Evolutionary conservation across 1,140 invertebrate species (phyloP), one percentile per base, ranked within the genome.

Genomic region (Caenorhabditis latens): DNA sequence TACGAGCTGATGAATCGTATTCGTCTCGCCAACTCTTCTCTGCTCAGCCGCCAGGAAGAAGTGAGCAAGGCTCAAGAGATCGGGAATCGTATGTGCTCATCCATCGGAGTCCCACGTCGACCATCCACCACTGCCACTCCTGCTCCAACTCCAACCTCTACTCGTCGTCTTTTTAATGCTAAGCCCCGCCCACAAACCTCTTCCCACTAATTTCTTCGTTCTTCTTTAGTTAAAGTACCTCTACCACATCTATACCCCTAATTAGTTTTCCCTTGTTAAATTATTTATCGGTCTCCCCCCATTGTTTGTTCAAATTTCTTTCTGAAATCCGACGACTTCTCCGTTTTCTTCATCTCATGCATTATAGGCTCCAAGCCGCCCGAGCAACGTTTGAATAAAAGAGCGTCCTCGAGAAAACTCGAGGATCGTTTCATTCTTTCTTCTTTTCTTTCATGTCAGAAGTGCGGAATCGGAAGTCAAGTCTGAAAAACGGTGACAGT

Each of bases 231-330:
- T 46, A 71, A 32, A 71, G 16, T 43, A 46, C 40, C 7, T 40
- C 5, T 24, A 32, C 61, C 24, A 7, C 19, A 14, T 13, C n/a
- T n/a, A 50, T 24, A 24, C n/a, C 46, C 71, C 46, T 71, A 43
- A 46, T 42, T 21, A 79, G 53, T 79, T 50, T 6, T 48, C 53
- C 53, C 71, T 43, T 79, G 71, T 79, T 79, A 79, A 79, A 50
- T 50, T 79, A 79, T 79, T 79, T 14, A 71, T 71, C n/a, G 4
- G 3, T 7, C 21, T 32, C 24, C 71, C 71, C 71, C 71, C 14
- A 4, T 79, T 79, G 4, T 50, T 79, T 79, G 71, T 50, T 79
- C 71, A 79, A 50, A 79, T 79, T 79, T 79, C 71, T 79, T 46
- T 71, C 67, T 42, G 71, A 79, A 79, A 79, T 79, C 71, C 43